These are phyloP conservation scores for Muscicapa adusta DNA, from an alignment of 2,113 vertebrate genomes.

Conservation along the genomic window DNA sequence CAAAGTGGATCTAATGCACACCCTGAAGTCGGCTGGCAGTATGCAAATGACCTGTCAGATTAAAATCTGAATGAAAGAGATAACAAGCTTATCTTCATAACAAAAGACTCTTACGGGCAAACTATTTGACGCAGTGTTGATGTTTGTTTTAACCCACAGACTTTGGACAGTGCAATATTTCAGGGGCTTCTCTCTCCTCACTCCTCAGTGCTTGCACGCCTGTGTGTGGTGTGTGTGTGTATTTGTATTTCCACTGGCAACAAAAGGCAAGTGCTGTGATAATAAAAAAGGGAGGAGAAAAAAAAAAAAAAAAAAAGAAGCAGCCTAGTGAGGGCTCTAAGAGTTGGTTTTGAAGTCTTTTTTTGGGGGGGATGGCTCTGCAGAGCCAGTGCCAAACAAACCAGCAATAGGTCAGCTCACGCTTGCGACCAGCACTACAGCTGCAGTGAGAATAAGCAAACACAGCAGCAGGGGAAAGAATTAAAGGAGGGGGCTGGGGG, in stretches of 20 bases:
- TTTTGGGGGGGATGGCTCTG: neutral
- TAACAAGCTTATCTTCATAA: constrained; percentile 81
- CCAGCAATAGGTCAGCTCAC: constrained; percentile 59
- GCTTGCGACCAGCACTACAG: constrained; percentile 66
- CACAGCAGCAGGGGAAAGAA: constrained; percentile 62
- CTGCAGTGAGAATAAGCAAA: constrained; percentile 74
- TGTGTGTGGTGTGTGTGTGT: neutral
- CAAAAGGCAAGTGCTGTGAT: constrained; percentile 51
- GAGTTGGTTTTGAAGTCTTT: constrained; percentile 44
- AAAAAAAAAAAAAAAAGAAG: neutral
- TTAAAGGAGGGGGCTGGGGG: constrained; percentile 41
- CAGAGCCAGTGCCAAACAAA: constrained; percentile 32
- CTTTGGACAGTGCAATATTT: constrained; percentile 65
- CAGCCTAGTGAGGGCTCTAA: constrained; percentile 19
- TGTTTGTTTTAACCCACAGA: constrained; percentile 76
- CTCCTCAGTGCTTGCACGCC: neutral
- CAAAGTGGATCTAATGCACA: constrained; percentile 68
- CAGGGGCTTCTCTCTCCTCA: constrained; percentile 3
- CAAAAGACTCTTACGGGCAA: constrained; percentile 74
- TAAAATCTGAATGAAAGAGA: constrained; percentile 78
- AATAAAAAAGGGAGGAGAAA: neutral
- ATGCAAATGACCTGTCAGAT: constrained; percentile 73
- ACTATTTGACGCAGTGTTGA: constrained; percentile 70
- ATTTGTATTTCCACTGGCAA: constrained; percentile 46
- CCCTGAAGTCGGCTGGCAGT: constrained; percentile 76